phyloP scores from a whole-genome alignment of 2,797 vertebrate genomes.

The Champsocephalus esox region DNA sequence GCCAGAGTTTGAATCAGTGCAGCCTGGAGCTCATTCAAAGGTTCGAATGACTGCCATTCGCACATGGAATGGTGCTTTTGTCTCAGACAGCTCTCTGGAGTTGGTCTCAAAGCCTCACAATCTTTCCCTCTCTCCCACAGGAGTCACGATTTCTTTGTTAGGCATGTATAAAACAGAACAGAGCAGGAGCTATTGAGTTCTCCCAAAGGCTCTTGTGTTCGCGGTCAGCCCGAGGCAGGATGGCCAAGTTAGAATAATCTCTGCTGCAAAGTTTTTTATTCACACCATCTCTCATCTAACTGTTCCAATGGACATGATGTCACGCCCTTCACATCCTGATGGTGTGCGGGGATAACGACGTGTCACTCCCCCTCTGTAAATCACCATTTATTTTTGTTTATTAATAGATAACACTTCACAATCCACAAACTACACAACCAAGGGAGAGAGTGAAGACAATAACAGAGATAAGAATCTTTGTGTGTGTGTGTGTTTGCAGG shows the following conservation, averaged over 20 bases:
- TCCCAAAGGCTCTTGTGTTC: constrained; percentile 28
- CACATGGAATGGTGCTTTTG: constrained; percentile 77
- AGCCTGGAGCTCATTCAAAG: constrained; percentile 80
- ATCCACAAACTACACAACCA: constrained; percentile 63
- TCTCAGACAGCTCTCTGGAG: constrained; percentile 66
- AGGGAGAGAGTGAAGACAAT: constrained; percentile 69
- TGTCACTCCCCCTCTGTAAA: constrained; percentile 29
- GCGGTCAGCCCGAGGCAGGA: constrained; percentile 33
- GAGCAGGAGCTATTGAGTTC: constrained; percentile 34
- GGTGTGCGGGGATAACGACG: constrained; percentile 23
- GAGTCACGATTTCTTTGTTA: constrained; percentile 61
- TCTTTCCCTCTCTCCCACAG: constrained; percentile 51
- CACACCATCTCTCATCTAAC: constrained; percentile 17
- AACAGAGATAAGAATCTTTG: constrained; percentile 56
- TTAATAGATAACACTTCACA: constrained; percentile 66
- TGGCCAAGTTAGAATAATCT: constrained; percentile 51
- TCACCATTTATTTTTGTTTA: constrained; percentile 39
- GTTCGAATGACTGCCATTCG: constrained; percentile 75
- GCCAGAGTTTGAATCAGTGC: constrained; percentile 78
- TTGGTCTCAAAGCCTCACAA: constrained; percentile 72
- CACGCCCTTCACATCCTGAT: constrained; percentile 18
- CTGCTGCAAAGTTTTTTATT: constrained; percentile 24
- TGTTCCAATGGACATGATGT: constrained; percentile 24
- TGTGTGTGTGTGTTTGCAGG: too few species aligned
- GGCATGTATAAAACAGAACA: constrained; percentile 71